phyloP scores from a whole-genome alignment of 2,888 invertebrate species.

The Amaurobius ferox region DNA sequence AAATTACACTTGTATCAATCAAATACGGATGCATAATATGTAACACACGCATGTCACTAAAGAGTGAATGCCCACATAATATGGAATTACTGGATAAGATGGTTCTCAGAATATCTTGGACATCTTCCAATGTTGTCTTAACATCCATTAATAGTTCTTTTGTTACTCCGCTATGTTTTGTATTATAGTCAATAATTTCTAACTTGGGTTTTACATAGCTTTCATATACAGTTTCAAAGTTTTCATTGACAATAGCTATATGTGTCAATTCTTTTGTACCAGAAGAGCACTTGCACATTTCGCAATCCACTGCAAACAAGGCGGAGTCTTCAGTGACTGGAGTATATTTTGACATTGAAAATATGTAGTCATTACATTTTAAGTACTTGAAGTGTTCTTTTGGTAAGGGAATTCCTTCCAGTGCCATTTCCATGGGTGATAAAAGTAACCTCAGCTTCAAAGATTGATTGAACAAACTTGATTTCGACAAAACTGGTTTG shows the following conservation, averaged over 20 bases:
- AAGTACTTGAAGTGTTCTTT: conserved; percentile 78
- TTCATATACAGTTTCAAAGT: conserved; percentile 86
- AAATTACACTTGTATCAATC: conserved; percentile 93
- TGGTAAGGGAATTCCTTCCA: conserved; percentile 92
- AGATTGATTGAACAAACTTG: conserved; percentile 80
- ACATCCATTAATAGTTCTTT: conserved; percentile 84
- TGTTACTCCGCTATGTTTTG: conserved; percentile 88
- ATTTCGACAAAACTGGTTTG: not conserved
- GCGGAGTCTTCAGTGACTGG: conserved; percentile 87
- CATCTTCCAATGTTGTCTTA: conserved; percentile 86
- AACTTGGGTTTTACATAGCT: conserved; percentile 90
- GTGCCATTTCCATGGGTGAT: conserved; percentile 89
- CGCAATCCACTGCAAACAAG: conserved; percentile 95
- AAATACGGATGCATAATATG: conserved; percentile 98
- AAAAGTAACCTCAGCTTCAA: conserved; percentile 85
- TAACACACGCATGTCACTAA: conserved; percentile 91
- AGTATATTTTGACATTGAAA: conserved; percentile 54
- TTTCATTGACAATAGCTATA: conserved; percentile 91
- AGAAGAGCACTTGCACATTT: conserved; percentile 86
- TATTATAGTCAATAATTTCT: conserved; percentile 90
- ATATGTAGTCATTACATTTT: conserved; percentile 34
- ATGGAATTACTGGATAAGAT: conserved; percentile 94
- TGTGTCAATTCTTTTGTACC: conserved; percentile 88
- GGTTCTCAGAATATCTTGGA: conserved; percentile 85
- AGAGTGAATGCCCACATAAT: conserved; percentile 95